Percentiles rank a stretch among this genome's conserved stretches.
These are phyloP conservation scores for Astur gentilis DNA, from an alignment of 2,113 vertebrate species.

Conservation along the genomic window DNA sequence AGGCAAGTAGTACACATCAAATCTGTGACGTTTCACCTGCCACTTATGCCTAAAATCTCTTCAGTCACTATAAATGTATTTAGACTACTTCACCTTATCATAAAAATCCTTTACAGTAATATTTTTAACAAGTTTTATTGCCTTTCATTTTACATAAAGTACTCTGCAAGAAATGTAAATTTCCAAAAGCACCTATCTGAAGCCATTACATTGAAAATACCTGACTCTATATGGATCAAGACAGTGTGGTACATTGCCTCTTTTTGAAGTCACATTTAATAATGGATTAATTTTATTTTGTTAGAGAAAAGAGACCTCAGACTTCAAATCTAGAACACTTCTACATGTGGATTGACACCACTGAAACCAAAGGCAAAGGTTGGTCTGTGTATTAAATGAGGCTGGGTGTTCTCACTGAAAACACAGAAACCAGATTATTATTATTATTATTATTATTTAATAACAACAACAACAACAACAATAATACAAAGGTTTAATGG, in stretches of 20 bases:
- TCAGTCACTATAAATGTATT: not conserved
- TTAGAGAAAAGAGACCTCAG: not conserved
- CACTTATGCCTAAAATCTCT: not conserved
- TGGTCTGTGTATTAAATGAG: not conserved
- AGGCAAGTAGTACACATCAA: not conserved
- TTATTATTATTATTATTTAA: not conserved
- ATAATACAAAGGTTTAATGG: not conserved
- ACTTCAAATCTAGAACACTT: not conserved
- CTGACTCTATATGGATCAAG: not conserved
- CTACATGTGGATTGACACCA: not conserved
- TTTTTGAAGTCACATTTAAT: not conserved
- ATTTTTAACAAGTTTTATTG: not conserved
- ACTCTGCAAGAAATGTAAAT: not conserved
- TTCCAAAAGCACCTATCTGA: not conserved
- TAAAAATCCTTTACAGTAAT: not conserved
- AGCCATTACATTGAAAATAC: not conserved
- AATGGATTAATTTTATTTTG: not conserved
- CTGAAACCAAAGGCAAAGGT: not conserved
- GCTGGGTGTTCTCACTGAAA: not conserved
- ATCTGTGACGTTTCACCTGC: not conserved
- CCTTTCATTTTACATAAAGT: not conserved
- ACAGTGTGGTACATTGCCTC: not conserved
- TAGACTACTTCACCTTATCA: not conserved
- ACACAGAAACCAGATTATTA: not conserved
- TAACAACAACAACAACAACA: not conserved